Percentiles rank a stretch among this genome's conserved stretches.
Conservation (phyloP, 2,113 vertebrate genomes). For the Alectura lathami region DNA sequence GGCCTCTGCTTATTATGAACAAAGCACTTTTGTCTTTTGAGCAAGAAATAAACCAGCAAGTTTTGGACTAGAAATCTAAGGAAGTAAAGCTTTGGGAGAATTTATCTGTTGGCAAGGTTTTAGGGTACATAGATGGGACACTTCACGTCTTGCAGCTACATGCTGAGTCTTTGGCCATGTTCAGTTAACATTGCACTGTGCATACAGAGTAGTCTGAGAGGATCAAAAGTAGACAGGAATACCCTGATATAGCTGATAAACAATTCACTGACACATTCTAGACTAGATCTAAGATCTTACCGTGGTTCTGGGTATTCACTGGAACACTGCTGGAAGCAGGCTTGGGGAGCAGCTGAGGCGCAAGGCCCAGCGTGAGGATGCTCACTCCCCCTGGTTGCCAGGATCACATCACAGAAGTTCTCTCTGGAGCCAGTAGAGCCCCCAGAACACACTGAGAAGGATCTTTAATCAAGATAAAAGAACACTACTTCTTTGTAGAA, state of each 20-base stretch:
- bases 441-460: background rate
- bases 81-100: background rate
- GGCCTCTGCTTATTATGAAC: background rate
- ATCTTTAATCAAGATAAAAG: constrained; percentile 12
- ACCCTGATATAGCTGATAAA: background rate
- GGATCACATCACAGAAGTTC: background rate
- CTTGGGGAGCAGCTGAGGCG: background rate
- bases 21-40: background rate
- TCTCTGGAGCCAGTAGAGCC: background rate
- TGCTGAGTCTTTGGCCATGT: background rate
- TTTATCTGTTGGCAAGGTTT: background rate
- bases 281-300: background rate
- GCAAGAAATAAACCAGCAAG: background rate
- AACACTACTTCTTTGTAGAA: background rate
- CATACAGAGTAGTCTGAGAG: background rate
- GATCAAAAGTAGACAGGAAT: background rate
- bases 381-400: background rate
- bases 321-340: background rate
- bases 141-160: background rate
- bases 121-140: background rate
- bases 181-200: background rate
- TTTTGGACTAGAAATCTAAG: background rate
- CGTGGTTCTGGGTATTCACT: background rate
- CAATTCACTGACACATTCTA: background rate
- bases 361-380: background rate